Percentiles rank a stretch among this genome's conserved stretches.
phyloP scores from a whole-genome alignment of 2,888 invertebrate genomes.

The Scotopteryx bipunctaria region DNA sequence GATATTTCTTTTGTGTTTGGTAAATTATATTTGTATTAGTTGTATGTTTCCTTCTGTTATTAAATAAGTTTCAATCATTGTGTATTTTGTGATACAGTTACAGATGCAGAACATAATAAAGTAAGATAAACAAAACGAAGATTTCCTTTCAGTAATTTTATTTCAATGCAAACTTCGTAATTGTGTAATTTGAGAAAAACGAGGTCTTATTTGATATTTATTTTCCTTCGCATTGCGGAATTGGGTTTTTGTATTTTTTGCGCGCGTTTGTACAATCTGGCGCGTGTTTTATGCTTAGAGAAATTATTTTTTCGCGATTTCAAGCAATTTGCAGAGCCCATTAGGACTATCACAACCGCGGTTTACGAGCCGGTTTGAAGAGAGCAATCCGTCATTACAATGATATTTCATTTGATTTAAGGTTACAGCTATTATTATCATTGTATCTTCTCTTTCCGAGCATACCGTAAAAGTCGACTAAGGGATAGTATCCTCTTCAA shows the following conservation, averaged over 20 bases:
- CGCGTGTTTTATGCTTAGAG: conserved; percentile 18
- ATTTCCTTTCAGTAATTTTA: conserved; percentile 38
- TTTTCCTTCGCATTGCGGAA: conserved; percentile 36
- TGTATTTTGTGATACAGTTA: background rate
- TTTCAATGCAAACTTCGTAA: conserved; percentile 47
- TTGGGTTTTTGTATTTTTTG: conserved; percentile 34
- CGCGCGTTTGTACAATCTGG: conserved; percentile 28
- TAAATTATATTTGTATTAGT: no score
- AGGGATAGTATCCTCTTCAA: no score
- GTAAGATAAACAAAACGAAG: background rate
- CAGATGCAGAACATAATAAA: background rate
- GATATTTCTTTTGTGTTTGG: no score
- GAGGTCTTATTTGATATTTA: conserved; percentile 39
- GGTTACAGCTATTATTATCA: no score
- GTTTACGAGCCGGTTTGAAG: no score
- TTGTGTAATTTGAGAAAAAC: conserved; percentile 42
- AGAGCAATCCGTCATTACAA: no score
- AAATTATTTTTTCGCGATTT: conserved; percentile 13
- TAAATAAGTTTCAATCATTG: background rate
- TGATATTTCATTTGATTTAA: no score
- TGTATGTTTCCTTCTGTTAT: no score
- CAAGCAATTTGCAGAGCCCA: conserved; percentile 5
- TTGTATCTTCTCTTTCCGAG: no score
- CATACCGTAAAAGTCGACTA: no score
- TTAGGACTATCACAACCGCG: background rate